Base-by-base conservation (phyloP, 92 coral and sea anemone genomes). In the Palythoa caribaeorum region DNA sequence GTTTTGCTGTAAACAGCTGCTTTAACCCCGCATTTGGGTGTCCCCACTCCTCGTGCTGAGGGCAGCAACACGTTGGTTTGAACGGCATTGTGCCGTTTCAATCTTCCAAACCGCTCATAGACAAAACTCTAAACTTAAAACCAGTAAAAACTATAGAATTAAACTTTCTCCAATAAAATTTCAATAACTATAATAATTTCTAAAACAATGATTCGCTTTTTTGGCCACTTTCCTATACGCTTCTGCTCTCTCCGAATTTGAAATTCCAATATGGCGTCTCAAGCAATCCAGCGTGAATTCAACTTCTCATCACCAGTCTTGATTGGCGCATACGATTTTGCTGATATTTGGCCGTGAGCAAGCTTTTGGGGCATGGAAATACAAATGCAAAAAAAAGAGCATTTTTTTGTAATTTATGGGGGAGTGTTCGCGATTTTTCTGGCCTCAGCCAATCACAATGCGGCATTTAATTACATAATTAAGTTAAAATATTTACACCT, bases 1-100 rank as follows among this genome's bases (percentile, higher is more conserved):
- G 77, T 38, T 38, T 72, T 72, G 77, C 51, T 47, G 51, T 72
- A 38, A 14, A 72, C 52, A 72, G 51, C 51, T 72, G 50, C 51
- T 72, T 72, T 47, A 72, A 21, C 51, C 77, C 77, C 44, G 51
- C 77, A 72, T 72, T 16, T 72, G 77, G 77, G 9, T 72, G 77
- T 60, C 51, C 77, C 51, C 77, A 72, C 19, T 72, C 77, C 19
- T 72, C 51, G 77, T 72, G 53, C 38, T 72, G 51, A 15, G 50
- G 77, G 76, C 77, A 72, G 51, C 77, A 72, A 72, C 77, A 72
- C 14, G 77, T 72, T 28, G 77, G 77, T 72, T 47, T 72, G 77
- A 72, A 72, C 19, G 19, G 52, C 52, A 72, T 72, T 37, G 51
- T 72, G 77, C 77, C 17, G 77, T 38, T 72, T 72, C 50, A 5